Conservation (phyloP, 2,797 vertebrate species). For the Chelon labrosus region DNA sequence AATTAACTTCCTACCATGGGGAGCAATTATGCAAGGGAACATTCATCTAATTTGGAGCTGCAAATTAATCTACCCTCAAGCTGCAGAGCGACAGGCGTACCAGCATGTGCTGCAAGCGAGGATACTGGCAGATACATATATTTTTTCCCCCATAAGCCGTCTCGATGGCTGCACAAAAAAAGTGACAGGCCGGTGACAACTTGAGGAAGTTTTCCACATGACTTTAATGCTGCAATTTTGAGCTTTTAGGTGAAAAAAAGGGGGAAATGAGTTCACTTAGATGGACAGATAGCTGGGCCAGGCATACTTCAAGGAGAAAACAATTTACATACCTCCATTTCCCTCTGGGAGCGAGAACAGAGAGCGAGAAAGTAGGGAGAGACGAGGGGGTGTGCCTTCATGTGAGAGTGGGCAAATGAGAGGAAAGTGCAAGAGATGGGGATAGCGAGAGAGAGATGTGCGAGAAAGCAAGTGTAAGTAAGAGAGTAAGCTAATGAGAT, state of each 20-base stretch:
- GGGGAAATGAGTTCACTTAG: slow-evolving; percentile 60
- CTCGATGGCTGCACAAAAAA: slow-evolving; percentile 14
- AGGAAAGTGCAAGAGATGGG: slow-evolving; percentile 20
- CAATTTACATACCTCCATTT: slow-evolving; percentile 72
- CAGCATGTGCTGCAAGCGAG: slow-evolving; percentile 1
- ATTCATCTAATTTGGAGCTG: slow-evolving; percentile 70
- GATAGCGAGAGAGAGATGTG: slow-evolving; percentile 31
- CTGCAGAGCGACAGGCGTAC: slow-evolving; percentile 38
- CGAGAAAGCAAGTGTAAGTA: slow-evolving; percentile 33
- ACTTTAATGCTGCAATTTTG: background rate
- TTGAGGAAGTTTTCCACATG: slow-evolving; percentile 20
- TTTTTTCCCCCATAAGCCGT: background rate
- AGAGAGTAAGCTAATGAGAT: slow-evolving; percentile 57
- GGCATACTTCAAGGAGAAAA: slow-evolving; percentile 62
- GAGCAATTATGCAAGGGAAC: slow-evolving; percentile 79
- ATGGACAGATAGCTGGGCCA: slow-evolving; percentile 59
- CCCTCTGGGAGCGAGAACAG: slow-evolving; percentile 47
- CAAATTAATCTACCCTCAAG: slow-evolving; percentile 71
- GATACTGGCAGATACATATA: background rate
- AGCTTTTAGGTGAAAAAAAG: slow-evolving; percentile 21
- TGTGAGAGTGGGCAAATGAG: slow-evolving; percentile 29
- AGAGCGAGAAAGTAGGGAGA: slow-evolving; percentile 26
- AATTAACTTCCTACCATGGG: slow-evolving; percentile 77
- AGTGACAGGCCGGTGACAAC: background rate
- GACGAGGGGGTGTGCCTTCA: background rate